A percentile compares a stretch with the other conserved stretches of the same genome.
These are phyloP conservation scores for Drosophila oshimai DNA, from an alignment of 1,140 invertebrate genomes.

Conservation along the genomic window DNA sequence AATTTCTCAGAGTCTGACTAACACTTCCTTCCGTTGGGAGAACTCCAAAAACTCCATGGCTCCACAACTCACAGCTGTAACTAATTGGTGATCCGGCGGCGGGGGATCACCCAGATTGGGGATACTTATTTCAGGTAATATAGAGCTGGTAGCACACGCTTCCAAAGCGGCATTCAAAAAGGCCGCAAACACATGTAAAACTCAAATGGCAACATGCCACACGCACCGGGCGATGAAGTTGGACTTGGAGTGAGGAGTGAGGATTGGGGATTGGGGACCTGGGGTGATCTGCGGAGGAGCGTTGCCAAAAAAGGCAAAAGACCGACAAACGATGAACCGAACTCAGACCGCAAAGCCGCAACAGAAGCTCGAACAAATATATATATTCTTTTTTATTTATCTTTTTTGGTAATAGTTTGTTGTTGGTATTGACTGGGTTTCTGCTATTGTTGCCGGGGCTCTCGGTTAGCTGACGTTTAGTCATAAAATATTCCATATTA, in stretches of 20 bases:
- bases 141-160: slow-evolving; percentile 35
- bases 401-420: slow-evolving; percentile 69
- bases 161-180: slow-evolving; percentile 60
- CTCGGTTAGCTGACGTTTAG: slow-evolving; percentile 57
- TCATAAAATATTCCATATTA: slow-evolving; percentile 80
- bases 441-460: slow-evolving; percentile 48
- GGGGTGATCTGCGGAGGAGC: slow-evolving; percentile 2
- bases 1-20: slow-evolving; percentile 56
- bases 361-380: slow-evolving; percentile 73
- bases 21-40: slow-evolving; percentile 68
- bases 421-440: slow-evolving; percentile 33
- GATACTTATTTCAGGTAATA: slow-evolving; percentile 24
- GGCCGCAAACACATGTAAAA: slow-evolving; percentile 78
- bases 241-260: slow-evolving; percentile 21
- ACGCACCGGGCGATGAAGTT: slow-evolving; percentile 57
- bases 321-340: slow-evolving; percentile 51
- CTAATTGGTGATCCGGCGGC: slow-evolving; percentile 49
- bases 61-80: slow-evolving; percentile 47
- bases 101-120: slow-evolving; percentile 1
- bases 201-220: slow-evolving; percentile 79
- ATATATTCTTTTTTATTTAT: slow-evolving; percentile 26
- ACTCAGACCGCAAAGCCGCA: slow-evolving; percentile 67
- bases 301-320: slow-evolving; percentile 70
- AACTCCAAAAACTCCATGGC: not conserved
- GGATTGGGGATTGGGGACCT: not conserved